Evolutionary conservation across 2,888 invertebrate genomes (phyloP), one percentile per base, ranked within the genome.

Genomic region (Hanleya hanleyi): DNA sequence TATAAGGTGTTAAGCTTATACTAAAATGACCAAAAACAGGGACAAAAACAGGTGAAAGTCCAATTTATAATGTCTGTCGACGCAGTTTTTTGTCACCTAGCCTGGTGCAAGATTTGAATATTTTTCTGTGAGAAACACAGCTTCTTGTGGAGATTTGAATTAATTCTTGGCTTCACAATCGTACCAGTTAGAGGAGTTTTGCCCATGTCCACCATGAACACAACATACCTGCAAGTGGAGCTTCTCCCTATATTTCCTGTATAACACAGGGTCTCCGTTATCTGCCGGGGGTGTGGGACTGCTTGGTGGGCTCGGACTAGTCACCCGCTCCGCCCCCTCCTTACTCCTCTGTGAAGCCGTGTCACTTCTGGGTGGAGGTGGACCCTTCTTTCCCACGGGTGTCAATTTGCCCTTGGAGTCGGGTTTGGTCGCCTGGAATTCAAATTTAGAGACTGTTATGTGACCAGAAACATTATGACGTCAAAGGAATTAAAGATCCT

Each of bases 191-290:
- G n/a, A n/a, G n/a, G n/a, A n/a, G n/a, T n/a, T n/a, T n/a, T n/a
- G n/a, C n/a, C n/a, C n/a, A n/a, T n/a, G n/a, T n/a, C n/a, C n/a
- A 41, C 41, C 18, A 12, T 12, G 41, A 41, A 41, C 15, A 38
- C 18, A 33, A 73, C 70, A 37, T 72, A 83, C 86, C 84, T 84
- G 84, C 32, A 79, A 73, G 68, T 79, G 79, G 4, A 86, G 61
- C 71, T 84, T 86, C 69, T 86, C 85, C 62, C 80, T 83, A 68
- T 86, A 86, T 77, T 85, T 84, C 67, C 67, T 77, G 35, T 84
- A 82, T 29, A 79, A 69, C 6, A 77, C 75, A 0, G 80, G 75
- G 41, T 84, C 84, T 49, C 74, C 77, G n/a, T 15, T n/a, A 41
- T n/a, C 47, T 15, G n/a, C 35, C n/a, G 79, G 77, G 6, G 76